Base-by-base conservation (phyloP, 2,113 vertebrate genomes). In the Leptodactylus fuscus region DNA sequence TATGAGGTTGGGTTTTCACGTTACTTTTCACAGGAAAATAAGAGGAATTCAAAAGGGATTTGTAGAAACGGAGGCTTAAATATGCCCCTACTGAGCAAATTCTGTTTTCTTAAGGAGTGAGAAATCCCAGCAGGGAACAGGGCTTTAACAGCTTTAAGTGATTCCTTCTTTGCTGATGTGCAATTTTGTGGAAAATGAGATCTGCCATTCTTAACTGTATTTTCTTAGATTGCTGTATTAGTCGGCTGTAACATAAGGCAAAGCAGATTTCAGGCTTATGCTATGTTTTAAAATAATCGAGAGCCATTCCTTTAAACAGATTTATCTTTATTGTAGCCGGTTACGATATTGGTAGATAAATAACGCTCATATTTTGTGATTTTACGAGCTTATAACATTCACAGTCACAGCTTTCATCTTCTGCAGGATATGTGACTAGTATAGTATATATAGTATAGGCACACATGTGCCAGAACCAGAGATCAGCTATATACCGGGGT, bases 141-240 rank as follows among this genome's bases (percentile, higher is more conserved):
- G 4, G 6, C 18, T 85, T 85, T 65, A 36, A 36, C 20, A 74
- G 27, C 65, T 81, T 81, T 58, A 53, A 74, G n/a, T 29, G 73
- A 81, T 46, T 89, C 29, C 24, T 67, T 86, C 81, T 87, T 83
- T 87, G 34, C n/a, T 49, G 58, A 27, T 41, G 27, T 22, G 8
- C 1, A 8, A 48, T 5, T 69, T 4, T 24, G 65, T 74, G 55
- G 18, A 41, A 85, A 85, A 18, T 81, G 22, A 84, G 18, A 85
- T 48, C 70, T 60, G 38, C 29, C 36, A 82, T 75, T 67, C 46
- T 80, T 85, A 51, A 80, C 1, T 7, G 81, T 83, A 83, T 27
- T 22, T 38, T 81, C 77, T 80, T 65, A 18, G 69, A 87, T 74
- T 88, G 58, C 60, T 49, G 80, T 27, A 69, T 74, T 78, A 49